Base-by-base conservation (phyloP, 2,113 vertebrate species). In the Furnarius figulus region DNA sequence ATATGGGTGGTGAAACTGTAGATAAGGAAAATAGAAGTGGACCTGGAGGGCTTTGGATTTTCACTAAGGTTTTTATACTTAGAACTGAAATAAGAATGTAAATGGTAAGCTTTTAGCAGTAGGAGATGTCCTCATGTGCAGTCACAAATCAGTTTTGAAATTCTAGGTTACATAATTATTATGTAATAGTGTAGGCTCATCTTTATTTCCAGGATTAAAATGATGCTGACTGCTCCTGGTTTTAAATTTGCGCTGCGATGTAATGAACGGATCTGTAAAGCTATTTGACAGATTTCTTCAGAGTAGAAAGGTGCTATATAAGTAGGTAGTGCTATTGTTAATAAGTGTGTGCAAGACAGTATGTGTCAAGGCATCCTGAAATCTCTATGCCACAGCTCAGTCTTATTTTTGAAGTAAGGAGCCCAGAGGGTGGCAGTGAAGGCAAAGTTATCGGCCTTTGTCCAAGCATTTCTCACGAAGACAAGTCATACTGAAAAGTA, bases 401-500 rank as follows among this genome's bases (percentile, higher is more conserved):
- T 76, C 66, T 85, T 87, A 47, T 31, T 92, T 91, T 75, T 87
- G 56, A 89, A 81, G 35, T 63, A 63, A 53, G 40, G 37, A 96
- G 94, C 89, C 94, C 94, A 97, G 95, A 91, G 84, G 95, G 91
- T 95, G 95, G 95, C 94, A 96, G 95, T 93, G 95, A 91, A 92
- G 66, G 91, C 94, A 94, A 94, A 95, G 86, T 81, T 93, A 89
- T 87, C 31, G 10, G 15, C 23, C 62, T 85, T 72, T 61, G 47
- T 78, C 70, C 62, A 85, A 65, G n/a, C 10, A 24, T 78, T 91
- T 91, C 74, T 81, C 53, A 66, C 49, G 70, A 67, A 81, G 65
- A 56, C 6, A 10, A 85, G n/a, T 24, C 68, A 67, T 1, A 0
- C 52, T 72, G 74, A 56, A 67, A 72, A 65, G 73, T 28, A 82